Conservation (phyloP, 2,113 vertebrate genomes). For the Sakesphorus luctuosus region DNA sequence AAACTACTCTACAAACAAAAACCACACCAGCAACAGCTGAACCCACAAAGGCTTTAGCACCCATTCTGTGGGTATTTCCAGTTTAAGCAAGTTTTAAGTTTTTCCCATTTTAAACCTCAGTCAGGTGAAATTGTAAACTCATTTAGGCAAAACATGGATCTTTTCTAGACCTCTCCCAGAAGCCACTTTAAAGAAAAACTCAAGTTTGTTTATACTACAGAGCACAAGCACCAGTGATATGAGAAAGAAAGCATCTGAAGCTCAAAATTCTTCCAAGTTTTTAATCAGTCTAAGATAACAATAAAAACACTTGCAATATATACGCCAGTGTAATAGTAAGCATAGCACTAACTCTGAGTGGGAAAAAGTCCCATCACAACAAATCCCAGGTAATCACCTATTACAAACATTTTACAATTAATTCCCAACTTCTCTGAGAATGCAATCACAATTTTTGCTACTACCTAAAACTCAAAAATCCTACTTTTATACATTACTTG, state of each 20-base stretch:
- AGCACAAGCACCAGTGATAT: background rate
- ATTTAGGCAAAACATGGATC: background rate
- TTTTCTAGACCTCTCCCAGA: background rate
- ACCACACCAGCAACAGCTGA: background rate
- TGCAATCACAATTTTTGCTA: background rate
- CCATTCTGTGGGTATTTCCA: background rate
- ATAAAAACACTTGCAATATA: background rate
- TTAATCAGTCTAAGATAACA: background rate
- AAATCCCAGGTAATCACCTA: background rate
- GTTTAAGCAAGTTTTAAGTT: background rate
- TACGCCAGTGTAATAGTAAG: background rate
- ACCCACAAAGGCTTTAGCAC: background rate
- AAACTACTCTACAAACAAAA: background rate
- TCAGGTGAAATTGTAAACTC: background rate
- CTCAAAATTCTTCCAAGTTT: background rate
- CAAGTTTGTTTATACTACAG: background rate
- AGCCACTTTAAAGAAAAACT: background rate
- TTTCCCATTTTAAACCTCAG: background rate
- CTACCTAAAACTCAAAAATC: background rate
- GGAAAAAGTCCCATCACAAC: background rate
- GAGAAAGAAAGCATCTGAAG: background rate
- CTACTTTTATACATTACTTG: background rate
- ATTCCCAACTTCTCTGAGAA: background rate
- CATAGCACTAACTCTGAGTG: background rate
- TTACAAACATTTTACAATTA: background rate